These are phyloP conservation scores for Acrobasis suavella DNA, from an alignment of 2,888 invertebrate species.

Conservation along the genomic window DNA sequence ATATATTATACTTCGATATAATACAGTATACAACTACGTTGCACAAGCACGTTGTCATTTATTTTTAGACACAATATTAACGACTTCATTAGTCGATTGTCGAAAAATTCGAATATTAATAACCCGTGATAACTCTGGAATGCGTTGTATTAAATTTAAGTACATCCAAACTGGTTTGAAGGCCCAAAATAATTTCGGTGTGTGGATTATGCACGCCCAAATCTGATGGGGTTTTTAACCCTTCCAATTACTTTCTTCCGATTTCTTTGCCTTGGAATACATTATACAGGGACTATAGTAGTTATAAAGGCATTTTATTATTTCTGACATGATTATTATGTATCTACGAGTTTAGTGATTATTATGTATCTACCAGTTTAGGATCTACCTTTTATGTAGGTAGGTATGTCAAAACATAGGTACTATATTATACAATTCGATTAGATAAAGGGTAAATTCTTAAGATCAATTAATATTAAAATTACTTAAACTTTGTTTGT, in stretches of 20 bases:
- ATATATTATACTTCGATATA: too few relatives aligned
- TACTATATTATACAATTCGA: too few relatives aligned
- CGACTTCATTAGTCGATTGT: constrained; percentile 31
- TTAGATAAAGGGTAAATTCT: too few relatives aligned
- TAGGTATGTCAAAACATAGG: not conserved
- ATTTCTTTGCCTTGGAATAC: not conserved
- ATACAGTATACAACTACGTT: too few relatives aligned
- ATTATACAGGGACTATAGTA: not conserved
- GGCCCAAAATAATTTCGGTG: constrained; percentile 53
- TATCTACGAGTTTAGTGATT: too few relatives aligned
- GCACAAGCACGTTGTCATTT: too few relatives aligned
- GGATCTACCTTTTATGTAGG: not conserved
- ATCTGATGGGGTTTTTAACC: constrained; percentile 20
- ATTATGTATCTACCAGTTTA: too few relatives aligned
- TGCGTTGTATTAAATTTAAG: constrained; percentile 23
- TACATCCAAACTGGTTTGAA: constrained; percentile 37
- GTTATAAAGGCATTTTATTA: not conserved
- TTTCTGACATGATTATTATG: not conserved
- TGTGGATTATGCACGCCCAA: constrained; percentile 47
- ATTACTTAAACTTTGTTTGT: too few relatives aligned
- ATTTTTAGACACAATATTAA: not conserved
- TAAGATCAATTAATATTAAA: not conserved
- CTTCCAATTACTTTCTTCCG: constrained; percentile 13
- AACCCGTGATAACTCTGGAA: constrained; percentile 8
- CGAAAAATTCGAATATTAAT: constrained; percentile 21